These are phyloP conservation scores for Acestrorhynchus altus DNA, from an alignment of 2,797 vertebrate species.

Conservation along the genomic window DNA sequence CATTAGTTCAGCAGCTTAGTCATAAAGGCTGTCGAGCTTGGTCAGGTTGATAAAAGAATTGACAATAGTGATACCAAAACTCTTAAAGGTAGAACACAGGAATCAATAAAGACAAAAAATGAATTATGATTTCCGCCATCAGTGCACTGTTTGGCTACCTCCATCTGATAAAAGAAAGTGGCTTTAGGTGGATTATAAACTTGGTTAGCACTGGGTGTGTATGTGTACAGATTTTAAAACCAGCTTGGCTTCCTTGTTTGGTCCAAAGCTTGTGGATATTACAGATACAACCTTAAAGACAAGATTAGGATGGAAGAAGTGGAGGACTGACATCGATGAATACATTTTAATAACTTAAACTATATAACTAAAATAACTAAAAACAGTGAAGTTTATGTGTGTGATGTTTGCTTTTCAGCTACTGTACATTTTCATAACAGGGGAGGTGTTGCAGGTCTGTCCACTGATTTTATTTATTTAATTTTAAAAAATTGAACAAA, in stretches of 20 bases:
- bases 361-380: too few species aligned
- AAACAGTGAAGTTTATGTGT: background rate
- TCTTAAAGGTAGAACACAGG: background rate
- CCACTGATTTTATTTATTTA: too few species aligned
- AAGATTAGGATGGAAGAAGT: background rate
- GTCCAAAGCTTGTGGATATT: background rate
- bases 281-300: background rate
- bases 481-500: too few species aligned
- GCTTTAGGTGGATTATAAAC: background rate
- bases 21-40: too few species aligned
- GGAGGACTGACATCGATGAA: background rate
- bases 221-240: background rate
- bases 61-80: background rate
- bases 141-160: background rate
- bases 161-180: background rate
- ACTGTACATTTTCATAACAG: background rate
- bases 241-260: background rate
- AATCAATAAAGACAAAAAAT: background rate
- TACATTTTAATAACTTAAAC: background rate
- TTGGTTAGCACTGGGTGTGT: background rate
- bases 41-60: too few species aligned
- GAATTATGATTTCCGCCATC: background rate
- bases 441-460: too few species aligned
- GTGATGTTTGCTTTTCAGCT: background rate
- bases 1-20: too few species aligned